Evolutionary conservation across 2,888 invertebrate genomes (phyloP).

Genomic region (Cheiracanthium punctorium): DNA sequence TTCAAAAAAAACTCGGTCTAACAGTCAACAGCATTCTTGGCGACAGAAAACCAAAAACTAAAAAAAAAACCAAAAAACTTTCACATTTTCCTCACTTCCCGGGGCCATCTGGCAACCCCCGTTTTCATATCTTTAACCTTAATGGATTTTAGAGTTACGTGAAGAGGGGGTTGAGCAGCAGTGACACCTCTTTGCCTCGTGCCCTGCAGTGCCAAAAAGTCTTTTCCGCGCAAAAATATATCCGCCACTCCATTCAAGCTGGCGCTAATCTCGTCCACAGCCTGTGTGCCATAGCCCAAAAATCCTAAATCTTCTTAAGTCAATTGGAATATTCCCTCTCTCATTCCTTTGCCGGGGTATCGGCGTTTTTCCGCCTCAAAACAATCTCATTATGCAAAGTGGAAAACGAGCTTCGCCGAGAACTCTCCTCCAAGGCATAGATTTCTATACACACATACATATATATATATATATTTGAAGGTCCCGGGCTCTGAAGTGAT

Average conservation of each 20-base stretch:
- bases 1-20: too few species aligned
- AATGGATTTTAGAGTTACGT: slow-evolving; percentile 50
- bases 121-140: slow-evolving; percentile 38
- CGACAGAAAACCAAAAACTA: too few species aligned
- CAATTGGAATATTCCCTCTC: slow-evolving; percentile 56
- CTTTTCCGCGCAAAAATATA: slow-evolving; percentile 56
- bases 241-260: slow-evolving; percentile 17
- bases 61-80: too few species aligned
- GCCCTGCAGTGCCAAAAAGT: slow-evolving; percentile 51
- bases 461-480: too few species aligned
- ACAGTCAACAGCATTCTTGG: not conserved
- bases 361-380: slow-evolving; percentile 50
- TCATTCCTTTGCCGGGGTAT: slow-evolving; percentile 12
- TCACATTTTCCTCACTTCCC: too few species aligned
- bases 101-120: slow-evolving; percentile 40
- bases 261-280: slow-evolving; percentile 54
- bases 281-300: slow-evolving; percentile 52
- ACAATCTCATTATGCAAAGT: slow-evolving; percentile 67
- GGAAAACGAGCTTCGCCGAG: slow-evolving; percentile 53
- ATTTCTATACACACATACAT: too few species aligned
- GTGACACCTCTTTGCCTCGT: slow-evolving; percentile 31
- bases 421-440: not conserved
- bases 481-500: slow-evolving; percentile 1
- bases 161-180: slow-evolving; percentile 4
- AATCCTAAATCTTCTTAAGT: slow-evolving; percentile 57